Base-by-base conservation (phyloP, 1,140 invertebrate species). In the Sipha flava region DNA sequence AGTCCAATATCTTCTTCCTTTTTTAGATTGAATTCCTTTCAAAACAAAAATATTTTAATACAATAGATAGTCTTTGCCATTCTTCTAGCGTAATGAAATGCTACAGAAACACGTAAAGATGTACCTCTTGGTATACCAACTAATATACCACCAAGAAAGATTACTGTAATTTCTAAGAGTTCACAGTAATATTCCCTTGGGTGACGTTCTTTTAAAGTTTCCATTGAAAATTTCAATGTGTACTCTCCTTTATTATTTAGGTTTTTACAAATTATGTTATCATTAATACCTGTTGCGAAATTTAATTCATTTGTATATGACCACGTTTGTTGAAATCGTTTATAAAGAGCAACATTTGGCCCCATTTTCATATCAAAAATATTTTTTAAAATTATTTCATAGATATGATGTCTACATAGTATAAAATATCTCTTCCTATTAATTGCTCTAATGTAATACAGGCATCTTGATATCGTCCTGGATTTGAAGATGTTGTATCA, bases 21-120 rank as follows among this genome's bases (percentile, higher is more conserved):
- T 68, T 9, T 68, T 45, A 45, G 12, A 68, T 16, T 68, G 1
- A 68, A 68, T 43, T 43, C 0, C 18, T 23, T 43, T 66, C 6
- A 10, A 66, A 66, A 45, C 1, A 29, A 26, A 16, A 45, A 68
- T 37, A 64, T 64, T 68, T 66, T 23, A 26, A 26, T 21, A 43
- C 12, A 68, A 81, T 85, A 86, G 72, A 86, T 83, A 54, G 83
- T 82, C 82, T 84, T 86, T 80, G 84, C 81, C 84, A 85, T 85
- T 84, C 85, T 86, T 59, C 84, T 64, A 43, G 84, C 83, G 66
- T 83, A 80, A 82, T 59, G 29, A 7, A 9, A 14, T 31, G 1
- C 81, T 80, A 83, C 82, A 70, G 84, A 83, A 80, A 83, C 81
- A 52, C 82, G 81, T 64, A 86, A 84, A 80, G 82, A 83, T 45